Conservation (phyloP, 1,140 invertebrate genomes). For the Helicoverpa zea region DNA sequence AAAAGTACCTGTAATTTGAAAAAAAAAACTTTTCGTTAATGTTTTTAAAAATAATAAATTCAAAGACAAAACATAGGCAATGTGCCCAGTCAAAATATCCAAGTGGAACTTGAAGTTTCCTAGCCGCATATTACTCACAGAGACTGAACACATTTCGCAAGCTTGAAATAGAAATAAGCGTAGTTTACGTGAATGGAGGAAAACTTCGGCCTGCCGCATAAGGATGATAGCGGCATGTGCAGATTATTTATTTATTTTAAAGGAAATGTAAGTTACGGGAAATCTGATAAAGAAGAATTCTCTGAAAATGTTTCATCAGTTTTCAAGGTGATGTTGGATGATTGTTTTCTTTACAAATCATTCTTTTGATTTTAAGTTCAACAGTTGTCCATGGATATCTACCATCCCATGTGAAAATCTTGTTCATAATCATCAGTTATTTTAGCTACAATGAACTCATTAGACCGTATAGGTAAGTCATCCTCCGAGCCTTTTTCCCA, state of each 20-base stretch:
- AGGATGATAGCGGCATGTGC: conserved; percentile 8
- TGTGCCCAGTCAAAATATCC: conserved; percentile 36
- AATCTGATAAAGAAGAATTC: background rate
- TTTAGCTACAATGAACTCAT: no score
- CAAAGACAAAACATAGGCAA: background rate
- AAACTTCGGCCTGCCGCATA: conserved; percentile 13
- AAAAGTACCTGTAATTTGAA: background rate
- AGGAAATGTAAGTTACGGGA: background rate
- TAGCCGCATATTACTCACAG: conserved; percentile 63
- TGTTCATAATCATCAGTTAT: no score
- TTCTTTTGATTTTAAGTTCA: no score
- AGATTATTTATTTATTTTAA: conserved; percentile 23
- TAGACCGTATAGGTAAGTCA: no score
- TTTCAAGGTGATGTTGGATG: background rate
- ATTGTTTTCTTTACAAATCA: no score
- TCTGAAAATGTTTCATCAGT: background rate
- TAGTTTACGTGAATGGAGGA: conserved; percentile 46
- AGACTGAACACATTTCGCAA: conserved; percentile 64
- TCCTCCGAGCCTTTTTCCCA: no score
- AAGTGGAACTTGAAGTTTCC: conserved; percentile 44
- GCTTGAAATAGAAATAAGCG: conserved; percentile 63
- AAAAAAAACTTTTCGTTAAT: background rate
- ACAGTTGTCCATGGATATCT: no score
- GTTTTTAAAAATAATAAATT: background rate
- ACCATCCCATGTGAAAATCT: no score